Evolutionary conservation across 2,113 vertebrate species (phyloP), one percentile per base, ranked within the genome.

Genomic region (Anhinga rufa): DNA sequence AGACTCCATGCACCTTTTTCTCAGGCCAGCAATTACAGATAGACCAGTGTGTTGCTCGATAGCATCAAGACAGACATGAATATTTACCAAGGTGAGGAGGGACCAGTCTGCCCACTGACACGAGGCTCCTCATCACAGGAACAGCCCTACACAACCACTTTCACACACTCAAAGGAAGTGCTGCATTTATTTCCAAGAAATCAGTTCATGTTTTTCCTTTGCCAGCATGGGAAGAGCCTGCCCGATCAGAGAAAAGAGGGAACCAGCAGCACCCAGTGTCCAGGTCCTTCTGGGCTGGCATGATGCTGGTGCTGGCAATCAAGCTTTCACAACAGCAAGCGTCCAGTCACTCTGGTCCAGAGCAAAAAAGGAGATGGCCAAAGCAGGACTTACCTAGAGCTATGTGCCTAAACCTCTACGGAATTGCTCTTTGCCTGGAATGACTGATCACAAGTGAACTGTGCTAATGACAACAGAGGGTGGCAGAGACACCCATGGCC

Each of bases 121-220:
- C 5, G 28, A 62, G 31, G 65, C 32, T 79, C 25, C 19, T 80
- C 21, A 14, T 46, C 7, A 5, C 2, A 1, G 52, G 17, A 81
- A 81, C 0, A 0, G 15, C 57, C 17, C 18, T 0, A 0, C 34
- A 29, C 40, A 66, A 36, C 34, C 7, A 6, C 36, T 79, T 68
- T 17, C 1, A 2, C 49, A 36, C 44, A 17, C 26, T 74, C 32
- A n/a, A 49, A 36, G 9, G 10, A 64, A 42, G 16, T 3, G 10
- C 70, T 49, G 26, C 10, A 8, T 48, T 49, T 55, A 44, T 88
- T 82, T 61, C 48, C 25, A 52, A 18, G 48, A 7, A 46, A 12
- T 66, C 44, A n/a, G 20, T 32, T 14, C 32, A 46, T 31, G 8
- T 36, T 12, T 52, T 79, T 71, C 48, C 42, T 88, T 49, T 68